Percentiles rank a stretch among this genome's conserved stretches.
Evolutionary conservation across 2,888 invertebrate genomes (phyloP).

Genomic region (Melinopterus prodromus): DNA sequence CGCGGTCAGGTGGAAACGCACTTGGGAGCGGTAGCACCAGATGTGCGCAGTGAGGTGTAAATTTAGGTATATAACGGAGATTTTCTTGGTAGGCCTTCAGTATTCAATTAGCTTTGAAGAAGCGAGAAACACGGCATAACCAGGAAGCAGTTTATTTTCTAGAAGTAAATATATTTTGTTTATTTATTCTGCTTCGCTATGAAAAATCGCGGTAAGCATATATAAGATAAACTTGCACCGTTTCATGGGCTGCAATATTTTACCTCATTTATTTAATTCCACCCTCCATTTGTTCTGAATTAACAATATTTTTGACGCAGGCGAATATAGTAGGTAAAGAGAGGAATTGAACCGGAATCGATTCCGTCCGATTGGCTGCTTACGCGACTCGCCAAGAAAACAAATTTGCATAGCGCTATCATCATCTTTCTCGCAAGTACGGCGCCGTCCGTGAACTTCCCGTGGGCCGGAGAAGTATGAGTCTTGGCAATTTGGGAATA

Average conservation of each 20-base stretch:
- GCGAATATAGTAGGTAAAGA: not conserved
- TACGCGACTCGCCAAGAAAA: not conserved
- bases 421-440: not conserved
- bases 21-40: too few relatives aligned
- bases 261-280: not conserved
- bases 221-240: too few relatives aligned
- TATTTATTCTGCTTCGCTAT: too few relatives aligned
- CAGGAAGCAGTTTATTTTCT: too few relatives aligned
- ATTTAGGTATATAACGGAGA: too few relatives aligned
- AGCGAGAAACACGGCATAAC: too few relatives aligned
- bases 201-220: too few relatives aligned
- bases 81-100: too few relatives aligned
- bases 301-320: not conserved
- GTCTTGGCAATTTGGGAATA: not conserved
- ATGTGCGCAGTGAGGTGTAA: too few relatives aligned
- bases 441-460: not conserved
- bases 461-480: not conserved
- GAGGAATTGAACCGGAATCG: not conserved
- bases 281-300: not conserved
- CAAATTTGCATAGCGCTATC: conserved; percentile 4
- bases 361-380: not conserved
- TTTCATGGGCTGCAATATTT: not conserved
- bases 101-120: too few relatives aligned
- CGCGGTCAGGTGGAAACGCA: too few relatives aligned
- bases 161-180: too few relatives aligned